Conservation (phyloP, 2,797 vertebrate genomes). For the Phalloptychus januarius region DNA sequence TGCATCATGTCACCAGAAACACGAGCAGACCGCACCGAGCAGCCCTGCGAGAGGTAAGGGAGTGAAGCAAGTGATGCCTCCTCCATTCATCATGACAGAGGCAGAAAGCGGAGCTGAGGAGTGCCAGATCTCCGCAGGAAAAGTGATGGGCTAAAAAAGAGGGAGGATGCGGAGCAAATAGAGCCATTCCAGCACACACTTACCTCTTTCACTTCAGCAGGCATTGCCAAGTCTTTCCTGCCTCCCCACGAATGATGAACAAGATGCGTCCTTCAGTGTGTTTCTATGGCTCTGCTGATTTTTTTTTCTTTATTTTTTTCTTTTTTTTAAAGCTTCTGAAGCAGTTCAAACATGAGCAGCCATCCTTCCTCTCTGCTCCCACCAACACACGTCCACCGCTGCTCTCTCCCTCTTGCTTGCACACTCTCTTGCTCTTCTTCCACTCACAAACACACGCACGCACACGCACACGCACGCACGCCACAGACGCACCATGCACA, state of each 20-base stretch:
- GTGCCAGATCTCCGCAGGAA: slow-evolving; percentile 64
- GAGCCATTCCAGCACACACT: slow-evolving; percentile 72
- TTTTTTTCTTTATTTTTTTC: not conserved
- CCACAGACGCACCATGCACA: slow-evolving; percentile 64
- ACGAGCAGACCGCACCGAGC: slow-evolving; percentile 73
- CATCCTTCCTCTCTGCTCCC: slow-evolving; percentile 78
- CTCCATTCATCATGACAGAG: slow-evolving; percentile 71
- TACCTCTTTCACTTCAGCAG: slow-evolving; percentile 84
- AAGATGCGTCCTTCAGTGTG: slow-evolving; percentile 61
- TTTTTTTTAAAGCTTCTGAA: slow-evolving; percentile 62
- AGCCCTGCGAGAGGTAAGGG: slow-evolving; percentile 54
- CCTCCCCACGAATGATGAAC: slow-evolving; percentile 64
- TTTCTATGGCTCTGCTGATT: slow-evolving; percentile 47
- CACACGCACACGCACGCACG: slow-evolving; percentile 17
- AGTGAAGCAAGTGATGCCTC: slow-evolving; percentile 56
- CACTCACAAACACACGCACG: slow-evolving; percentile 46
- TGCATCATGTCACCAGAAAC: slow-evolving; percentile 65
- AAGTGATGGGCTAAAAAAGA: slow-evolving; percentile 47
- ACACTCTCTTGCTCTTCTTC: slow-evolving; percentile 47
- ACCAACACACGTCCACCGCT: slow-evolving; percentile 72
- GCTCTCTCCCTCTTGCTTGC: slow-evolving; percentile 34
- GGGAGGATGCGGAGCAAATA: slow-evolving; percentile 65
- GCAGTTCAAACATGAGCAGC: slow-evolving; percentile 77
- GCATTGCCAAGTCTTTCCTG: slow-evolving; percentile 76
- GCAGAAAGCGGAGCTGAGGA: slow-evolving; percentile 61